These are phyloP conservation scores for Drosophila bocki DNA, from an alignment of 1,140 invertebrate species.

Conservation along the genomic window DNA sequence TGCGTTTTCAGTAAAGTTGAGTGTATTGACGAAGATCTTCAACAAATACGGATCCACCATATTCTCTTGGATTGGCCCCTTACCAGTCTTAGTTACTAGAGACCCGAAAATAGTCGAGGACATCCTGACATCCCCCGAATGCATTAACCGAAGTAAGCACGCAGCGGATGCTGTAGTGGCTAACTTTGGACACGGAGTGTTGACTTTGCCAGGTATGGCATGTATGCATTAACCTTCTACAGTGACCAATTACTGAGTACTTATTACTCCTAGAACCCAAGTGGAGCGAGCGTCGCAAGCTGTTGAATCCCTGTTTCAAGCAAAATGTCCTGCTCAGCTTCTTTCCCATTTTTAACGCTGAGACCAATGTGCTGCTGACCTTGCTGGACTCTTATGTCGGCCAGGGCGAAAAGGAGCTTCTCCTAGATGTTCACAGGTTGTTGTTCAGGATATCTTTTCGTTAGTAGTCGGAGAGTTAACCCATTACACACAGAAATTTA, in stretches of 20 bases:
- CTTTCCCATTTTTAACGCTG: slow-evolving; percentile 60
- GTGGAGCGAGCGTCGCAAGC: slow-evolving; percentile 59
- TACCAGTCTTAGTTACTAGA: slow-evolving; percentile 39
- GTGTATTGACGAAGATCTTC: background rate
- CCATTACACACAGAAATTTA: background rate
- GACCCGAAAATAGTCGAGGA: slow-evolving; percentile 56
- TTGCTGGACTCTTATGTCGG: slow-evolving; percentile 31
- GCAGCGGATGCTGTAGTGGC: slow-evolving; percentile 13
- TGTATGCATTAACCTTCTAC: background rate
- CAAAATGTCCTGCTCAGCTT: slow-evolving; percentile 64
- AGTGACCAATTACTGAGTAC: background rate
- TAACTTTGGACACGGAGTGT: slow-evolving; percentile 39
- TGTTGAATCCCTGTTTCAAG: slow-evolving; percentile 57
- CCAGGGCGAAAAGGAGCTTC: slow-evolving; percentile 31
- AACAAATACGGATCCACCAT: slow-evolving; percentile 42
- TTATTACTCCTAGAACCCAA: slow-evolving; percentile 24
- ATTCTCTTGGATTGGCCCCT: slow-evolving; percentile 54
- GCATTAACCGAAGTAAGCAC: slow-evolving; percentile 35
- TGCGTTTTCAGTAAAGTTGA: background rate
- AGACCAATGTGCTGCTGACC: slow-evolving; percentile 32
- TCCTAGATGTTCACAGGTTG: slow-evolving; percentile 33
- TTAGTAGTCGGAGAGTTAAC: slow-evolving; percentile 13
- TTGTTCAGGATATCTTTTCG: slow-evolving; percentile 50
- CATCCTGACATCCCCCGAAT: slow-evolving; percentile 50
- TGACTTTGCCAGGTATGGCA: slow-evolving; percentile 46